A percentile compares a stretch with the other conserved stretches of the same genome.
These are phyloP conservation scores for Harpalus rufipes DNA, from an alignment of 2,888 invertebrate species.

Conservation along the genomic window DNA sequence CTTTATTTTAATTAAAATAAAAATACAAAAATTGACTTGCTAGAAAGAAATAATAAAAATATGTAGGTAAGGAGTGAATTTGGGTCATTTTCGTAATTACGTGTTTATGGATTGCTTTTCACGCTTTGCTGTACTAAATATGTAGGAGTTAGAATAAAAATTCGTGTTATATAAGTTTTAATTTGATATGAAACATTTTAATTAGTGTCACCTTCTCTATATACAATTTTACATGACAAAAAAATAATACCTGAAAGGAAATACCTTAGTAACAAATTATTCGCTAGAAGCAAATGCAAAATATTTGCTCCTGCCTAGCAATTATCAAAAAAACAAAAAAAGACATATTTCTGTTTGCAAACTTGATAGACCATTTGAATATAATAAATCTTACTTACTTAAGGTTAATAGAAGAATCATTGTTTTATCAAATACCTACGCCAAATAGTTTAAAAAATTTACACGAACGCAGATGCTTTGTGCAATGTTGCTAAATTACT, in stretches of 20 bases:
- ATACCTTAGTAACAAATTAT: not conserved
- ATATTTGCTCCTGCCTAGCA: too few relatives aligned
- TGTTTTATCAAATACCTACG: constrained; percentile 21
- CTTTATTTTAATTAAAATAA: not conserved
- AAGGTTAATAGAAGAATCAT: constrained; percentile 34
- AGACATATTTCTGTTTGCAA: not conserved
- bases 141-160: constrained; percentile 17
- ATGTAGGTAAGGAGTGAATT: not conserved
- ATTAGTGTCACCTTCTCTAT: constrained; percentile 19
- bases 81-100: not conserved
- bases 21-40: not conserved
- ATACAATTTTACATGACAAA: not conserved
- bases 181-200: constrained; percentile 5
- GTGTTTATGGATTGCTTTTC: not conserved
- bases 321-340: too few relatives aligned
- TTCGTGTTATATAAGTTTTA: not conserved
- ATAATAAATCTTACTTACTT: constrained; percentile 18
- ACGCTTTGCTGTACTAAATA: not conserved
- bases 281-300: not conserved
- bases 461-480: constrained; percentile 13
- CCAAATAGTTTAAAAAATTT: constrained; percentile 30
- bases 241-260: constrained; percentile 19
- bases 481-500: constrained; percentile 63
- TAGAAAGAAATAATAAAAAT: not conserved
- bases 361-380: not conserved